phyloP scores from a whole-genome alignment of 2,888 invertebrate species.

The Aproaerema taeniolella region DNA sequence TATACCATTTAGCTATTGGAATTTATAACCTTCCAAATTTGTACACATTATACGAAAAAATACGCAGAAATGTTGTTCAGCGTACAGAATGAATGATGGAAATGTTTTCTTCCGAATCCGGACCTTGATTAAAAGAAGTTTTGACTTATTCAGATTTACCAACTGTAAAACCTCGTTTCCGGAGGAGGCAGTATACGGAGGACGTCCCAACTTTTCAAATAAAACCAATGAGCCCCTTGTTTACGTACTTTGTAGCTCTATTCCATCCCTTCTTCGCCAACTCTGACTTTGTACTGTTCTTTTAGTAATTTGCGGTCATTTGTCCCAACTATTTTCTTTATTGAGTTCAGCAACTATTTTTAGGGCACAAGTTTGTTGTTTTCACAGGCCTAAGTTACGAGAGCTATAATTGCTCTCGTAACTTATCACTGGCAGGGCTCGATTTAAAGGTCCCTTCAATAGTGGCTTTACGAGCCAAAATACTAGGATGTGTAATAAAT shows the following conservation, averaged over 20 bases:
- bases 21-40: too few relatives aligned
- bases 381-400: not conserved
- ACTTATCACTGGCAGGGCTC: constrained; percentile 1
- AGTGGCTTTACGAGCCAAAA: too few relatives aligned
- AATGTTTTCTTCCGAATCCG: too few relatives aligned
- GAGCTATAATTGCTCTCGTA: constrained; percentile 8
- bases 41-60: too few relatives aligned
- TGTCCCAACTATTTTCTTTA: constrained; percentile 35
- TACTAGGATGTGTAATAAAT: too few relatives aligned
- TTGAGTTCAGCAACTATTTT: constrained; percentile 8
- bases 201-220: constrained; percentile 63
- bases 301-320: constrained; percentile 41
- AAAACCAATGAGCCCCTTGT: constrained; percentile 61
- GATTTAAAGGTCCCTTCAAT: too few relatives aligned
- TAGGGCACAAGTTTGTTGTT: not conserved
- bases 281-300: constrained; percentile 46
- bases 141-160: not conserved
- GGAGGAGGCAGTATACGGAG: constrained; percentile 40
- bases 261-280: constrained; percentile 47
- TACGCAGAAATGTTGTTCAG: too few relatives aligned
- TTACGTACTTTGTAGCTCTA: constrained; percentile 53
- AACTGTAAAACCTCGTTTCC: not conserved
- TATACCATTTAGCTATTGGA: too few relatives aligned
- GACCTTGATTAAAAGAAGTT: too few relatives aligned
- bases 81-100: too few relatives aligned